Percentiles rank a stretch among this genome's conserved stretches.
Conservation (phyloP, 2,113 vertebrate genomes). For the Eubucco bourcierii region DNA sequence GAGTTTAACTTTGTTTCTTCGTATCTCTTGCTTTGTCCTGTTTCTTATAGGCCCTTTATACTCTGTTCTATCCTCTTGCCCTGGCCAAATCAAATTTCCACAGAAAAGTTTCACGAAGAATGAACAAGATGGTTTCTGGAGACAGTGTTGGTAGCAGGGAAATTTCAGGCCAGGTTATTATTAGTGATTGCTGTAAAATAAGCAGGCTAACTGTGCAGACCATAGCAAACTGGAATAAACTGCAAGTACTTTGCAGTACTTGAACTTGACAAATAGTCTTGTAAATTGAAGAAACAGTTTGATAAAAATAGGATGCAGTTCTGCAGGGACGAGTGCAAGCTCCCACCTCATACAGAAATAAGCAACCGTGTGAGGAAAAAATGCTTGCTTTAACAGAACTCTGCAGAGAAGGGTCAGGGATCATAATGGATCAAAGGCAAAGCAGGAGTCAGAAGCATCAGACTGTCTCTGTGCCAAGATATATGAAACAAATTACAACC, state of each 20-base stretch:
- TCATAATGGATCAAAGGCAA: background rate
- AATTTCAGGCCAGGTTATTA: background rate
- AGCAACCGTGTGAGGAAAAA: background rate
- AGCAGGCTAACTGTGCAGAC: constrained; percentile 27
- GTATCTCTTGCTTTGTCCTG: background rate
- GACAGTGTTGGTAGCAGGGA: background rate
- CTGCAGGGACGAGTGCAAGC: background rate
- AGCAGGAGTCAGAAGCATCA: background rate
- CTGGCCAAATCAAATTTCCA: background rate
- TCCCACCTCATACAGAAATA: background rate
- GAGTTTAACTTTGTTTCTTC: background rate
- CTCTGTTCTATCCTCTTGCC: background rate
- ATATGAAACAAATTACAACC: constrained; percentile 3
- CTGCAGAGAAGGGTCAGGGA: background rate
- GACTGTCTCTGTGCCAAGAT: background rate
- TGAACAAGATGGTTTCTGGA: background rate
- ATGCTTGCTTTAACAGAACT: background rate
- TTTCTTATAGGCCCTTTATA: background rate
- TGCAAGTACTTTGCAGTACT: background rate
- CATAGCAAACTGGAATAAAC: background rate
- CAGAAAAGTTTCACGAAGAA: background rate
- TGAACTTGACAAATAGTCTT: constrained; percentile 24
- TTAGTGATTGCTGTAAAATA: constrained; percentile 27
- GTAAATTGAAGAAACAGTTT: background rate
- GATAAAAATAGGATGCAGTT: background rate